Base-by-base conservation (phyloP, 2,113 vertebrate genomes). In the Centropristis striata region DNA sequence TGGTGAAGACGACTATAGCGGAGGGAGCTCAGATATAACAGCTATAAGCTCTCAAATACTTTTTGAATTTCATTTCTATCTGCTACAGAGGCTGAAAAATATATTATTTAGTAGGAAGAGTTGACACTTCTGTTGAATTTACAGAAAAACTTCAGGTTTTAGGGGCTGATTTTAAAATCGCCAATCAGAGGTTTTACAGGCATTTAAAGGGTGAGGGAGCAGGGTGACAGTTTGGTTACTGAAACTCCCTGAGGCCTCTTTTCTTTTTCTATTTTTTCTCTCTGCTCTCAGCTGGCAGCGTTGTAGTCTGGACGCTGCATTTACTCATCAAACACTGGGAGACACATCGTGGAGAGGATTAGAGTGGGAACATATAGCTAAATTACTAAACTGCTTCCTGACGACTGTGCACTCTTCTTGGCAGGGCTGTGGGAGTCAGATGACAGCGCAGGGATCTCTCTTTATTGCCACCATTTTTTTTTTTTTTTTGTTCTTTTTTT, bases 381-480 rank as follows among this genome's bases (percentile, higher is more conserved):
- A 76, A 80, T 57, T 15, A 41, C 67, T 32, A 18, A 64, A 21
- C 27, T 53, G 53, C 50, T 59, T 86, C 61, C 63, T 71, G 41
- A 70, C 27, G 28, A 69, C 55, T 50, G 53, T 68, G 42, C 41
- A 2, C 42, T 83, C 9, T 2, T 68, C 51, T 59, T 21, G 61
- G 78, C 85, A 65, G 68, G 18, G 6, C 76, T 37, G 10, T 50
- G 5, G 16, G 46, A 77, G 65, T 71, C 57, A 0, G 42, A 72
- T 71, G 75, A 78, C 53, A 42, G 51, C 6, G 3, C 55, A 67
- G 63, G 50, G 32, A 65, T 78, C 67, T 88, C 28, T 27, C 44
- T 73, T 63, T 67, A 53, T 51, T 57, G 25, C 20, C 0, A 13
- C 27, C 25, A 12, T 55, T 47, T 32, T 2, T 32, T 32, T 32